Conservation (phyloP, 2,113 vertebrate genomes). For the Sander lucioperca region DNA sequence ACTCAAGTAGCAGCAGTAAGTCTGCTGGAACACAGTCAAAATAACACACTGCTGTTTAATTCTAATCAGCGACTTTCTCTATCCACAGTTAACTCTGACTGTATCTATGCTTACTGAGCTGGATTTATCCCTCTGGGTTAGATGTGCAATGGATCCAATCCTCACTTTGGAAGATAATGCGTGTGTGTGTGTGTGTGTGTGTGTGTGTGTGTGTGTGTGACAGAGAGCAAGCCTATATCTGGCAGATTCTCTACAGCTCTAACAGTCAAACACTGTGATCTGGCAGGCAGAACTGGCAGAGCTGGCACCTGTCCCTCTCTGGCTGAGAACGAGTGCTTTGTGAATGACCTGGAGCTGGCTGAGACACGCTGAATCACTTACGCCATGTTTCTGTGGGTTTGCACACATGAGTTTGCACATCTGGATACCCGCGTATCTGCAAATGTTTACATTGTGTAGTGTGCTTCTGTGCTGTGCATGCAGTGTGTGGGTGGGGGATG, state of each 20-base stretch:
- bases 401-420: slow-evolving; percentile 67
- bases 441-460: slow-evolving; percentile 56
- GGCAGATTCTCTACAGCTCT: slow-evolving; percentile 73
- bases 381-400: slow-evolving; percentile 53
- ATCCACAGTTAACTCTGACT: slow-evolving; percentile 53
- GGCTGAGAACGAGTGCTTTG: slow-evolving; percentile 68
- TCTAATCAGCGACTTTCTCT: slow-evolving; percentile 63
- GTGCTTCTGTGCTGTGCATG: slow-evolving; percentile 13
- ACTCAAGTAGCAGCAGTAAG: slow-evolving; percentile 53
- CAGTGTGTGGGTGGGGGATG: slow-evolving; percentile 5
- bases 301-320: slow-evolving; percentile 78
- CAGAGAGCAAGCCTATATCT: slow-evolving; percentile 66
- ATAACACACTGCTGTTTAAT: slow-evolving; percentile 57
- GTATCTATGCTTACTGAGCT: slow-evolving; percentile 67
- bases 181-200: slow-evolving; percentile 19
- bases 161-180: slow-evolving; percentile 65
- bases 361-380: slow-evolving; percentile 70
- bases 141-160: slow-evolving; percentile 62
- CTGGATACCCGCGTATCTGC: slow-evolving; percentile 51
- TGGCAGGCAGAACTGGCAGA: slow-evolving; percentile 70
- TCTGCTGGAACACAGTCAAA: slow-evolving; percentile 51
- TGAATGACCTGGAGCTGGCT: slow-evolving; percentile 79
- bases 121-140: slow-evolving; percentile 67
- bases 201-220: slow-evolving; percentile 47
- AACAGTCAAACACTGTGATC: slow-evolving; percentile 77